phyloP scores from a whole-genome alignment of 2,113 vertebrate genomes.

The Pyrgilauda ruficollis region DNA sequence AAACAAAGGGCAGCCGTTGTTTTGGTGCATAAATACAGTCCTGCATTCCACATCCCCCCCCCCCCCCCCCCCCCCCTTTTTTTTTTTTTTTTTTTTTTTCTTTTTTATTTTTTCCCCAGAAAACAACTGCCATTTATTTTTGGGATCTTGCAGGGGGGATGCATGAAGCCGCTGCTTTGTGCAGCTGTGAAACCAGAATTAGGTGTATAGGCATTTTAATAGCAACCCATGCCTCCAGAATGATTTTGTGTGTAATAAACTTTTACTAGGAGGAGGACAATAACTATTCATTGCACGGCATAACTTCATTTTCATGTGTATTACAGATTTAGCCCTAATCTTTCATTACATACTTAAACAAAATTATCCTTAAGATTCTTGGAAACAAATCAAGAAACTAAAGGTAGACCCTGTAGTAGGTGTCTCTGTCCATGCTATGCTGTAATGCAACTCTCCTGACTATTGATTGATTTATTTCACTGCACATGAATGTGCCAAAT shows the following conservation, averaged over 20 bases:
- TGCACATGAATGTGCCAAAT: conserved; percentile 38
- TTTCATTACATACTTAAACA: conserved; percentile 18
- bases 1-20: not conserved
- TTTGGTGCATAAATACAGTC: not conserved
- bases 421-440: not conserved
- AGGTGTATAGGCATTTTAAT: not conserved
- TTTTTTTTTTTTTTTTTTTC: not conserved
- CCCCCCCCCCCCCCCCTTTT: not conserved
- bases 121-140: not conserved
- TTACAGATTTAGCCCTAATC: conserved; percentile 21
- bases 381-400: not conserved
- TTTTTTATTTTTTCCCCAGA: not conserved
- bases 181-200: not conserved
- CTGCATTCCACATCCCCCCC: not conserved
- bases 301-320: conserved; percentile 34
- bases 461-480: conserved; percentile 57
- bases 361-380: conserved; percentile 19
- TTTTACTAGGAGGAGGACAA: conserved; percentile 32
- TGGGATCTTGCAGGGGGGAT: not conserved
- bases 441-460: conserved; percentile 10
- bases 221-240: not conserved
- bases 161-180: not conserved
- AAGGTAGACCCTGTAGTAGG: not conserved
- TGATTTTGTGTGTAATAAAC: not conserved
- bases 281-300: not conserved